Conservation (phyloP, 2,797 vertebrate species). For the Aselliscus stoliczkanus region DNA sequence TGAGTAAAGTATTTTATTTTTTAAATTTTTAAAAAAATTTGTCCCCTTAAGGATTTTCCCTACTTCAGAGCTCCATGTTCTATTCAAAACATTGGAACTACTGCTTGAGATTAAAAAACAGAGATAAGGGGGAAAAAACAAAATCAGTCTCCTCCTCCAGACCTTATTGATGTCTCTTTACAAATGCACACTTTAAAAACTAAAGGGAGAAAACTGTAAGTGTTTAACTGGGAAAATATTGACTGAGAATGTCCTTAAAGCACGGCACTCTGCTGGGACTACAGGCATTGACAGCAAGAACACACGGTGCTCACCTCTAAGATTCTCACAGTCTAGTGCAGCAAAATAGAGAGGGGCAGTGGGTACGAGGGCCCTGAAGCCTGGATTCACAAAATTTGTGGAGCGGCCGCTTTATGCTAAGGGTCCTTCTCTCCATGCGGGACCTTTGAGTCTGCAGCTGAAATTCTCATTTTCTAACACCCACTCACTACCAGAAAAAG, state of each 20-base stretch:
- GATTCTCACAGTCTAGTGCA: neutral
- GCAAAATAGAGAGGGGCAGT: neutral
- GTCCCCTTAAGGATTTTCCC: neutral
- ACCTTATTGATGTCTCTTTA: neutral
- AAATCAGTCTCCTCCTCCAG: neutral
- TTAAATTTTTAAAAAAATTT: too few relatives aligned
- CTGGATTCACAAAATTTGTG: too few relatives aligned
- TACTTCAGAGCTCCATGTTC: neutral
- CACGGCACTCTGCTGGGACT: neutral
- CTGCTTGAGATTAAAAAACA: neutral
- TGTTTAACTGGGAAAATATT: neutral
- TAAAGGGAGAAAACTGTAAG: neutral
- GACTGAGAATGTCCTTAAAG: neutral
- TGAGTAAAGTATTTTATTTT: neutral
- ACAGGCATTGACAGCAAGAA: neutral
- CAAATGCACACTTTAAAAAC: neutral
- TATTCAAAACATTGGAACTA: neutral
- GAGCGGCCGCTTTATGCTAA: neutral
- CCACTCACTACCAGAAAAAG: neutral
- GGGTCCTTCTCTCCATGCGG: neutral
- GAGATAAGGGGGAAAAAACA: neutral
- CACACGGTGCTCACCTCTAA: neutral
- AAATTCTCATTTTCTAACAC: neutral
- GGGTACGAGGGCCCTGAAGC: rapidly evolving
- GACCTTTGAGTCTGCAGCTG: neutral